These are phyloP conservation scores for Pterobdella sp. DNA, from an alignment of 2,888 invertebrate genomes.

Conservation along the genomic window DNA sequence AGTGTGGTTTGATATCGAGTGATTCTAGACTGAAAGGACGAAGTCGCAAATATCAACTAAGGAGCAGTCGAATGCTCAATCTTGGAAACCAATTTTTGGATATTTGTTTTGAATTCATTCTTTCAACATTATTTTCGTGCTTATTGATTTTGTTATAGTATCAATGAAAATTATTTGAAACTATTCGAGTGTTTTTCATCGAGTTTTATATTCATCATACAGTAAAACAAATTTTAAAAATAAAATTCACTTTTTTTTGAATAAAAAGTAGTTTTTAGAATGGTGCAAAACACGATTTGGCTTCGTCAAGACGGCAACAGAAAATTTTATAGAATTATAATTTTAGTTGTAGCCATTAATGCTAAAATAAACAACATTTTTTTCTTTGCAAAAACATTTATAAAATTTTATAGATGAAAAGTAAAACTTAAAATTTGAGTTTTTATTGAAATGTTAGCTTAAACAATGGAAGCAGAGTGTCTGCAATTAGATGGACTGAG, in stretches of 20 bases:
- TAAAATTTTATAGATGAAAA: neutral
- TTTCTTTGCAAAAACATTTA: neutral
- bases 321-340: conserved; percentile 26
- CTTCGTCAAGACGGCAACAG: conserved; percentile 19
- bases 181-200: neutral
- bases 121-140: neutral
- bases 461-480: neutral
- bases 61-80: conserved; percentile 5
- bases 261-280: neutral
- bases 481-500: neutral
- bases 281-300: conserved; percentile 8
- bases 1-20: conserved; percentile 3
- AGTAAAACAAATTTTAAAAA: neutral
- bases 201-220: neutral
- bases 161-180: neutral
- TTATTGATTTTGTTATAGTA: neutral
- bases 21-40: conserved; percentile 19
- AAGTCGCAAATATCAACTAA: neutral
- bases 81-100: neutral
- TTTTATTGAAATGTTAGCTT: conserved; percentile 1
- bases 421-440: neutral
- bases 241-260: neutral
- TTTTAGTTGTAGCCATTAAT: conserved; percentile 25
- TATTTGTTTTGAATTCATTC: neutral
- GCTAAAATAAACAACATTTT: conserved; percentile 23